Evolutionary conservation across 2,888 invertebrate genomes (phyloP), one percentile per base, ranked within the genome.

Genomic region (Trichopria drosophilae): DNA sequence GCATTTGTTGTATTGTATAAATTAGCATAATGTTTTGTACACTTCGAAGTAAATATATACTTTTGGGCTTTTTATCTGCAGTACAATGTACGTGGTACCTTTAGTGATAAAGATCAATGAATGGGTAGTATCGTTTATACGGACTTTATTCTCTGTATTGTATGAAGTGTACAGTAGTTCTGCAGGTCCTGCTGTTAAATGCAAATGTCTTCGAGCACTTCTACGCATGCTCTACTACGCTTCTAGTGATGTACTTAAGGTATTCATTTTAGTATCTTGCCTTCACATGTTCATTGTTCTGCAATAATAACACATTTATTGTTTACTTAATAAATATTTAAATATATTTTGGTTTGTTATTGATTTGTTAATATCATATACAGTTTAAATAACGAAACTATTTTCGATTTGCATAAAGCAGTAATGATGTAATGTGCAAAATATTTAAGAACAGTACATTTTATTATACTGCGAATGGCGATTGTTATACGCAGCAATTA

Each of bases 151-250:
- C 76, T 90, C 91, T 32, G 93, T 98, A 19, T 81, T 99, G 35
- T 97, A 97, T 77, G 97, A 99, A 80, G 96, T 99, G 46, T 99
- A 99, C 79, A 95, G 93, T 76, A 94, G 93, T 65, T 96, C 96
- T 55, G 97, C 98, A 45, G 98, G 98, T 6, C 96, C 98, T 20
- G 92, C 96, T 53, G 95, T 99, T 20, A 87, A 97, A 64, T 95
- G 95, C 78, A 96, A 96, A 78, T 97, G 97, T 71, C 83, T 99
- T 54, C 88, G 95, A 69, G 97, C 98, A 4, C 83, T 99, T 53
- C 81, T 99, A 46, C 85, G 98, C 55, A 97, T 98, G 88, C 92
- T 98, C 3, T 96, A 91, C 79, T 97, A 95, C 75, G 93, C 94
- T 7, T 88, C 87, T 59, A 86, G 93, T 1, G 86, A 91, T 64